Evolutionary conservation across 2,113 vertebrate genomes (phyloP), one percentile per base, ranked within the genome.

Genomic region (Engraulis encrasicolus): DNA sequence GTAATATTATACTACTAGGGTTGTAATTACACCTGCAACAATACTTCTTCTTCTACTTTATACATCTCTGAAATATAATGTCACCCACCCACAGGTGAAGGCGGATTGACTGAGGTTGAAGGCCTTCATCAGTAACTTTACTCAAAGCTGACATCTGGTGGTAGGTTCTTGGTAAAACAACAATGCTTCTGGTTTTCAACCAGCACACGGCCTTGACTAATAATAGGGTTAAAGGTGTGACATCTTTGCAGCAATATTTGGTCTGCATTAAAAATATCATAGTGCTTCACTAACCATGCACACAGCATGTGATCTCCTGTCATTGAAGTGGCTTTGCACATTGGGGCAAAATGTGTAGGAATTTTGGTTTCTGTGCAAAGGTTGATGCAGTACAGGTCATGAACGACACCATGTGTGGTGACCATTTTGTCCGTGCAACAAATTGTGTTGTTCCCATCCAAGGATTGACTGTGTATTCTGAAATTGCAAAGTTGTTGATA

Each of bases 71-170:
- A n/a, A n/a, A n/a, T n/a, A n/a, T n/a, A n/a, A n/a, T n/a, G n/a
- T n/a, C n/a, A n/a, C n/a, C n/a, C n/a, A 23, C 58, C 58, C 58
- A 27, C 20, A 58, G 66, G 66, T 74, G 23, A 34, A 27, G 14
- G 31, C 31, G 31, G 27, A 34, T 74, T 74, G 23, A 34, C 66
- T 34, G 31, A 74, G 31, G 27, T 74, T 74, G 66, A 74, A 34
- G 27, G 27, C 23, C 23, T 34, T 14, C 9, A 31, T 31, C 23
- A 27, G 9, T 1, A 66, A 14, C n/a, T 74, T 74, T 74, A 31
- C 66, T 74, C 66, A 14, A 15, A 74, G 31, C 66, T 74, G 66
- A 23, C 66, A 74, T 31, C 66, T 74, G 66, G 23, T 74, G 66
- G 66, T 74, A 14, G 34, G 31, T 12, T 11, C 2, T 4, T 15